Base-by-base conservation (phyloP, 2,113 vertebrate genomes). In the Ptilonorhynchus violaceus region DNA sequence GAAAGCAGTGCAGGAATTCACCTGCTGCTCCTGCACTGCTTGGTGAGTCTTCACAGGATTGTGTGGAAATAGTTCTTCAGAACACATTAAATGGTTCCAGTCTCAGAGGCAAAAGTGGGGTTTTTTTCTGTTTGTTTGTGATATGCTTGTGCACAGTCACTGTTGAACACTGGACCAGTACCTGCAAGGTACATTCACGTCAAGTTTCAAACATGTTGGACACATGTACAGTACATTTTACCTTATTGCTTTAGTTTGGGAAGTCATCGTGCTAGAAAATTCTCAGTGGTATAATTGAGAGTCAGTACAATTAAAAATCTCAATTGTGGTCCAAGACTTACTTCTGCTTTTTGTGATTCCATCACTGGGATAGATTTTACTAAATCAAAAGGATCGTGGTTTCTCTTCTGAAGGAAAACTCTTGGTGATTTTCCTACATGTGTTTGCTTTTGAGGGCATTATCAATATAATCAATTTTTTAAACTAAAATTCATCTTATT, bases 181-280 rank as follows among this genome's bases (percentile, higher is more conserved):
- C n/a, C 39, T 89, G 44, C 20, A 14, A 19, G 18, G 25, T 64
- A 16, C 17, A 37, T n/a, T 28, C n/a, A 15, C 20, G 28, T n/a
- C 31, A 49, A 8, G 19, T 41, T 53, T 46, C 39, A 64, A 6
- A 47, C 24, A 4, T 9, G 20, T 9, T 60, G 35, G 31, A 46
- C 53, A 41, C 6, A 0, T 39, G n/a, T 21, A 22, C 18, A 7
- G 0, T 1, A 50, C 6, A 5, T 33, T 66, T 75, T 16, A 79
- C n/a, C 22, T 39, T 11, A 52, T 8, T 4, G 7, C 64, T 74
- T 50, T 52, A 11, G 21, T 68, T 30, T 64, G 69, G 55, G 39
- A 82, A 52, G 64, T 47, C 3, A 5, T 69, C 13, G 4, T 6
- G 2, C 31, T 81, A 63, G 64, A 77, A 66, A 4, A 44, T 13